These are phyloP conservation scores for Callimorpha dominula DNA, from an alignment of 2,888 invertebrate genomes.

Conservation along the genomic window DNA sequence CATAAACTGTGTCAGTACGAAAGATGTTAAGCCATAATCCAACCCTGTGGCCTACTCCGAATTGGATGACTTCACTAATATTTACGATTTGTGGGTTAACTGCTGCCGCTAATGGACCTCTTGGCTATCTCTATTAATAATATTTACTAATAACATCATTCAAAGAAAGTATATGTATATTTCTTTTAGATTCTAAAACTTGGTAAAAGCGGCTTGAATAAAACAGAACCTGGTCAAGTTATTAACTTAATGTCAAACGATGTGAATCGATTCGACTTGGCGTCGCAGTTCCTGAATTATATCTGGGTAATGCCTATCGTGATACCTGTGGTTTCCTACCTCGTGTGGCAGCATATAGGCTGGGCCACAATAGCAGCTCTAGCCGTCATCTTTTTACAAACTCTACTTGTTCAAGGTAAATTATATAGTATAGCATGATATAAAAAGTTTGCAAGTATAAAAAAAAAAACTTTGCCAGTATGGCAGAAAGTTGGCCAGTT, in stretches of 20 bases:
- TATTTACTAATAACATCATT: too few relatives aligned
- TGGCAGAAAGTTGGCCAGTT: too few relatives aligned
- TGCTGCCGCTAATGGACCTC: too few relatives aligned
- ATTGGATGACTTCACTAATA: too few relatives aligned
- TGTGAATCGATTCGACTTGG: constrained; percentile 92
- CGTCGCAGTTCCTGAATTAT: constrained; percentile 90
- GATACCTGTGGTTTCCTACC: constrained; percentile 85
- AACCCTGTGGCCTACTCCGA: neutral
- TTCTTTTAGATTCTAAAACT: constrained; percentile 75
- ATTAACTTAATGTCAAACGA: constrained; percentile 95
- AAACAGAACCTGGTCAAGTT: constrained; percentile 91
- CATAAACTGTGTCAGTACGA: too few relatives aligned
- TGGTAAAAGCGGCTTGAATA: constrained; percentile 86
- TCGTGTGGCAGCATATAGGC: constrained; percentile 78
- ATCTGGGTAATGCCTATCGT: constrained; percentile 94
- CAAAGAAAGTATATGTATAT: too few relatives aligned
- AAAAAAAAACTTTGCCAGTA: too few relatives aligned
- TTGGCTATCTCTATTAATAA: too few relatives aligned
- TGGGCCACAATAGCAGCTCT: constrained; percentile 78
- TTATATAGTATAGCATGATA: neutral
- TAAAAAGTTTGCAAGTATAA: too few relatives aligned
- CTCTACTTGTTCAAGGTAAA: constrained; percentile 86
- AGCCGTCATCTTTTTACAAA: constrained; percentile 84
- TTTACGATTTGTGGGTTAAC: too few relatives aligned
- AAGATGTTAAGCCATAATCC: neutral